These are phyloP conservation scores for Tanytarsus gracilentus DNA, from an alignment of 2,888 invertebrate species.

Conservation along the genomic window DNA sequence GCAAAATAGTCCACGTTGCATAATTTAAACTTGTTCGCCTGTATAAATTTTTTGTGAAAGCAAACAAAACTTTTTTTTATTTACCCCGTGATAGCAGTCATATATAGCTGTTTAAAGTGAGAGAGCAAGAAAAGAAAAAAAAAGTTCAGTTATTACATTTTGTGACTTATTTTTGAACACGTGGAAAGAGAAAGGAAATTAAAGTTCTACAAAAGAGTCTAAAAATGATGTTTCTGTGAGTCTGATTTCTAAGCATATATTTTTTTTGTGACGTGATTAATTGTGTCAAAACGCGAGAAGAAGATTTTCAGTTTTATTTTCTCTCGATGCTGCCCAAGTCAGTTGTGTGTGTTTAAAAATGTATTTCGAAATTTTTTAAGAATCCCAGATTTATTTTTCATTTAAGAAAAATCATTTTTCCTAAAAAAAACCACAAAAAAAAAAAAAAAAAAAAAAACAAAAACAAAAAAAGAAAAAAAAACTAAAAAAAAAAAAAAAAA, in stretches of 20 bases:
- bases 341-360: too few relatives aligned
- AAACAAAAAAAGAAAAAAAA: too few relatives aligned
- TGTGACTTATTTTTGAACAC: neutral
- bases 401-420: too few relatives aligned
- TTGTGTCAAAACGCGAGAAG: too few relatives aligned
- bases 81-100: neutral
- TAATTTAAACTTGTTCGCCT: conserved; percentile 12
- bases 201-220: neutral
- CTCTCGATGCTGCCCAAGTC: too few relatives aligned
- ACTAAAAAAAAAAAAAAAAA: too few relatives aligned
- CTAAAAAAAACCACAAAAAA: too few relatives aligned
- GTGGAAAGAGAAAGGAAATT: neutral
- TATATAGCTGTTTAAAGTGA: neutral
- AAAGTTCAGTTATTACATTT: neutral
- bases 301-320: too few relatives aligned
- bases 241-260: neutral
- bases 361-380: too few relatives aligned
- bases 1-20: conserved; percentile 23
- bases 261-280: neutral
- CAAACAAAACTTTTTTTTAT: neutral
- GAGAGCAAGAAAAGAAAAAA: neutral
- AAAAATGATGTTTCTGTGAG: conserved; percentile 28
- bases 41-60: neutral
- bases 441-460: too few relatives aligned
- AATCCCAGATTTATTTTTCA: too few relatives aligned